Evolutionary conservation across 2,113 vertebrate genomes (phyloP).

Genomic region (Pimephales promelas): DNA sequence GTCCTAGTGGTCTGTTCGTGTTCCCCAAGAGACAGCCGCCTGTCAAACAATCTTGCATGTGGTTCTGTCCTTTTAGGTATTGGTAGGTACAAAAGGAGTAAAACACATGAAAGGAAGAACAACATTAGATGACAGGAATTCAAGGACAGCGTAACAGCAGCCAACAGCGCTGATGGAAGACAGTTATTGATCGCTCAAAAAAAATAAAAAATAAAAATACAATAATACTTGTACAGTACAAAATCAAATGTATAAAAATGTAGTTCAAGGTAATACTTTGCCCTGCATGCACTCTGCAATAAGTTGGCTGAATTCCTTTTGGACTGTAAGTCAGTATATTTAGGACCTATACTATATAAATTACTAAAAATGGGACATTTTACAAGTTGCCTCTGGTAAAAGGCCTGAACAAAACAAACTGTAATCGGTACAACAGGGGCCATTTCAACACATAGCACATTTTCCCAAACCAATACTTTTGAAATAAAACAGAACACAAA

Average conservation of each 20-base stretch:
- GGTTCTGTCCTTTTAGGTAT: constrained; percentile 65
- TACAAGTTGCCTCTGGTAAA: constrained; percentile 13
- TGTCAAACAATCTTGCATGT: constrained; percentile 78
- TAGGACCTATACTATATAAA: constrained; percentile 9
- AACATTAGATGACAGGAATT: constrained; percentile 63
- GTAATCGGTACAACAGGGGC: neutral
- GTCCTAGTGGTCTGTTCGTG: constrained; percentile 61
- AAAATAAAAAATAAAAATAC: constrained; percentile 39
- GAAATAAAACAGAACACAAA: neutral
- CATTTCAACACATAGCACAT: constrained; percentile 29
- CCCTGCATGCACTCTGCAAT: constrained; percentile 45
- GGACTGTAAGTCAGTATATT: neutral
- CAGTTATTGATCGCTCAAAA: constrained; percentile 65
- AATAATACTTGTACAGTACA: constrained; percentile 48
- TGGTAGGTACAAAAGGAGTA: constrained; percentile 5
- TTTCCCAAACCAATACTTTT: constrained; percentile 34
- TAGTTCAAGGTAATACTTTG: constrained; percentile 52
- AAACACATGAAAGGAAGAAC: constrained; percentile 48
- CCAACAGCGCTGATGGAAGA: constrained; percentile 78
- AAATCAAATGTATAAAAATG: constrained; percentile 53
- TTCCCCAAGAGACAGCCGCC: constrained; percentile 64
- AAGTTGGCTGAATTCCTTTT: constrained; percentile 15
- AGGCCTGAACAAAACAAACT: neutral
- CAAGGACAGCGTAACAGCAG: constrained; percentile 38
- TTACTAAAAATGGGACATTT: constrained; percentile 8